Percentiles rank a stretch among this genome's conserved stretches.
Conservation (phyloP, 2,888 invertebrate genomes). For the Nomada fabriciana region DNA sequence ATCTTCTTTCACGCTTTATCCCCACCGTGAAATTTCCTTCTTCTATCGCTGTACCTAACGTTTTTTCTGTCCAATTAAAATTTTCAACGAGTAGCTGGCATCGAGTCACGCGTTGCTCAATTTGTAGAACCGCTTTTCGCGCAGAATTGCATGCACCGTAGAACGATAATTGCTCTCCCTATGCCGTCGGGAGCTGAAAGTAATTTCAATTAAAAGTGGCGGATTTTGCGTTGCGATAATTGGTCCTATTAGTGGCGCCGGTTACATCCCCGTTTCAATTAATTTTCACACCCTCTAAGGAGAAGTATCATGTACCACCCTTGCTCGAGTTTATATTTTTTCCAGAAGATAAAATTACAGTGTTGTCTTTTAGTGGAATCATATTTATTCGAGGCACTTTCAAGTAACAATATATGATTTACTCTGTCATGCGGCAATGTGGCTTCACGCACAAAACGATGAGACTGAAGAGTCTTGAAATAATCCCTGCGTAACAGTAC, state of each 20-base stretch:
- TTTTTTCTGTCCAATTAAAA: conserved; percentile 24
- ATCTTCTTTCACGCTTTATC: not conserved
- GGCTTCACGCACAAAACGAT: too few species aligned
- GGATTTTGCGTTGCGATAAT: not conserved
- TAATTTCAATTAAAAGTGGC: not conserved
- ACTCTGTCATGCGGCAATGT: too few species aligned
- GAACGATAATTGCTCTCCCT: not conserved
- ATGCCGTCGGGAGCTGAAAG: not conserved
- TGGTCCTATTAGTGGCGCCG: not conserved
- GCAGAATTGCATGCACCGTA: conserved; percentile 18
- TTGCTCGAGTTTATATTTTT: not conserved
- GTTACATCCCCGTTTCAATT: not conserved
- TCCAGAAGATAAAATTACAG: not conserved
- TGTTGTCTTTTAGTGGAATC: not conserved
- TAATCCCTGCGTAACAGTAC: too few species aligned
- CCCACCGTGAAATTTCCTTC: not conserved
- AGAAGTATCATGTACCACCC: not conserved
- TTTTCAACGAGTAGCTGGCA: not conserved
- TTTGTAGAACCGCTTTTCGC: conserved; percentile 3
- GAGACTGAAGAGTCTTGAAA: too few species aligned
- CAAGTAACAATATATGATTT: too few species aligned
- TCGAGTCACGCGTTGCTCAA: conserved; percentile 6
- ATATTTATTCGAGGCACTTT: not conserved
- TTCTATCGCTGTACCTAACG: not conserved
- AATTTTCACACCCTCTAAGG: not conserved